These are phyloP conservation scores for Drosophila nr. medialis DNA, from an alignment of 2,888 invertebrate genomes.

Conservation along the genomic window DNA sequence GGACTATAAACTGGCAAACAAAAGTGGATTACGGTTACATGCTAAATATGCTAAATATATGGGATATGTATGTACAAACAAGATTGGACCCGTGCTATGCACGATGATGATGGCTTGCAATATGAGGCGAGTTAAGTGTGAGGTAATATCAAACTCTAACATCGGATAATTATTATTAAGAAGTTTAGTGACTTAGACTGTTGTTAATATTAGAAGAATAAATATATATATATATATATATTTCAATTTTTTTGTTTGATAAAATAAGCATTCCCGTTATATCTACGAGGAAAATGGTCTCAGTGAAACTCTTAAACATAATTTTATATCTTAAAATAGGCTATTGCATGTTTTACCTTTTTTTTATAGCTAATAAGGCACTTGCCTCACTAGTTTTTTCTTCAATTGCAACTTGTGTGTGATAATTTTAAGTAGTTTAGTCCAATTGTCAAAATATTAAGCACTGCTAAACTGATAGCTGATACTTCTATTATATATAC, in stretches of 20 bases:
- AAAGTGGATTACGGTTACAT: constrained; percentile 69
- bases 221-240: too few relatives aligned
- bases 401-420: not conserved
- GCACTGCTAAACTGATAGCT: too few relatives aligned
- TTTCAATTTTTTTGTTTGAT: too few relatives aligned
- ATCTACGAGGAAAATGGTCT: not conserved
- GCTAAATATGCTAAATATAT: constrained; percentile 75
- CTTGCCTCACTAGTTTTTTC: not conserved
- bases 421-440: not conserved
- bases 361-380: too few relatives aligned
- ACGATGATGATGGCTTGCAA: constrained; percentile 2
- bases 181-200: not conserved
- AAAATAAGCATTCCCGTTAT: too few relatives aligned
- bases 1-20: constrained; percentile 66
- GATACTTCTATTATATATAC: not conserved
- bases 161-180: not conserved
- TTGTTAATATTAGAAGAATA: not conserved
- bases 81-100: constrained; percentile 15
- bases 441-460: not conserved
- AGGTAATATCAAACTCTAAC: not conserved
- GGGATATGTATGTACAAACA: constrained; percentile 9
- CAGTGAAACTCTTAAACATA: too few relatives aligned
- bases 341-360: not conserved
- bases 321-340: not conserved
- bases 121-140: constrained; percentile 6